These are phyloP conservation scores for Plagodis dolabraria DNA, from an alignment of 2,888 invertebrate species.

Conservation along the genomic window DNA sequence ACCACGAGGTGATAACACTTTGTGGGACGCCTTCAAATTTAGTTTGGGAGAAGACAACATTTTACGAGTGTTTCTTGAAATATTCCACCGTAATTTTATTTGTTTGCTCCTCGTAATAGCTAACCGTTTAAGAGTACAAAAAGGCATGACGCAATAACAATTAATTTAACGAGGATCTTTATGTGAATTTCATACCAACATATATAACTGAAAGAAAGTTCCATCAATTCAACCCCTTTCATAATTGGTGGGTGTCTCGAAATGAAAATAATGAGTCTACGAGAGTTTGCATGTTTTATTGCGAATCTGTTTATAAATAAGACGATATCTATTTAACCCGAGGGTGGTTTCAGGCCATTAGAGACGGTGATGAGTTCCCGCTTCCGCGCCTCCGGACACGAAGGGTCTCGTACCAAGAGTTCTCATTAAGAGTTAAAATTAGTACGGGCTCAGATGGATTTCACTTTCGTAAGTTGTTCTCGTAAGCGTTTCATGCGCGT, in stretches of 20 bases:
- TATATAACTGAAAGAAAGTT: conserved; percentile 24
- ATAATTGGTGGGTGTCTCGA: conserved; percentile 40
- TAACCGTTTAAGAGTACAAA: not conserved
- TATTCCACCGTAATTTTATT: conserved; percentile 30
- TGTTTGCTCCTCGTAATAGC: conserved; percentile 6
- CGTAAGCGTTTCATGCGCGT: conserved; percentile 53
- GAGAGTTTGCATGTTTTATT: conserved; percentile 49
- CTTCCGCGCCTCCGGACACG: conserved; percentile 72
- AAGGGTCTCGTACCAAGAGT: conserved; percentile 58
- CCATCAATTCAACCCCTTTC: conserved; percentile 33
- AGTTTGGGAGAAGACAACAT: conserved; percentile 64
- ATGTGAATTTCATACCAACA: conserved; percentile 12
- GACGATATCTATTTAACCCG: conserved; percentile 66
- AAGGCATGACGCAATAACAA: not conserved
- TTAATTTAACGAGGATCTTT: conserved; percentile 1
- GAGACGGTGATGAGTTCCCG: conserved; percentile 70
- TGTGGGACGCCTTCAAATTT: conserved; percentile 64
- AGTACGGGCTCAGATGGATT: conserved; percentile 61
- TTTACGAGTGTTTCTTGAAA: conserved; percentile 51
- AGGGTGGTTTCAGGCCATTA: conserved; percentile 72
- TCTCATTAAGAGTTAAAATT: conserved; percentile 75
- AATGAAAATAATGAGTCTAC: conserved; percentile 44
- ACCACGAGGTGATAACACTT: conserved; percentile 80
- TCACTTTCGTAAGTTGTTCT: conserved; percentile 55
- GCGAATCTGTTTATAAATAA: conserved; percentile 59